Base-by-base conservation (phyloP, 2,797 vertebrate species). In the Rhodeus uyekii region DNA sequence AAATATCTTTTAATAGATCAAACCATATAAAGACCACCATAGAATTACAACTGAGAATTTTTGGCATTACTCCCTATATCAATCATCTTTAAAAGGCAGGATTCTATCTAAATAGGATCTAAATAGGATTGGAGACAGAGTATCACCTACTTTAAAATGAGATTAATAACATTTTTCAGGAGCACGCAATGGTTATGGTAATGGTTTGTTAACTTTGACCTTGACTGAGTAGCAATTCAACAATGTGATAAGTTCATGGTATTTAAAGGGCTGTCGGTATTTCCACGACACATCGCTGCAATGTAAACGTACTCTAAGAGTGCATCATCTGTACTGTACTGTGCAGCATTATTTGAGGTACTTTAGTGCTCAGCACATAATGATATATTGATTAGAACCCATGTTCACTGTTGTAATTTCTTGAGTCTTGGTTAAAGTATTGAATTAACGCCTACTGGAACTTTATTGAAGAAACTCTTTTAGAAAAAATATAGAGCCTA, bases 321-420 rank as follows among this genome's bases (percentile, higher is more conserved):
- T 55, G 50, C 34, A 75, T 39, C n/a, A 19, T 55, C 29, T 73
- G 10, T 73, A 29, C 78, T 61, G 10, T 38, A 36, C 36, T 22
- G 42, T 44, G 32, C 22, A 72, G 44, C 42, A 63, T 71, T 63
- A 50, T 38, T 24, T n/a, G n/a, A 38, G 68, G 18, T 10, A 36
- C 5, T 79, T 42, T 27, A 73, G 29, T n/a, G 12, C 78, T 63
- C 67, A 36, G 19, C 68, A 72, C 13, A 71, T 80, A 72, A 80
- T 73, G 2, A 50, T 32, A n/a, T 73, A 64, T 73, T 80, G 68
- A 80, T 36, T 39, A 19, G 22, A 80, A 42, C 55, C 10, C 29
- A 80, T 46, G 67, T 61, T 72, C 39, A 39, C 16, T 36, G 22
- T 73, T 73, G 61, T 61, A 5, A 61, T 76, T 75, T 75, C 46